These are phyloP conservation scores for Cardiocondyla obscurior DNA, from an alignment of 1,140 invertebrate species.

Conservation along the genomic window DNA sequence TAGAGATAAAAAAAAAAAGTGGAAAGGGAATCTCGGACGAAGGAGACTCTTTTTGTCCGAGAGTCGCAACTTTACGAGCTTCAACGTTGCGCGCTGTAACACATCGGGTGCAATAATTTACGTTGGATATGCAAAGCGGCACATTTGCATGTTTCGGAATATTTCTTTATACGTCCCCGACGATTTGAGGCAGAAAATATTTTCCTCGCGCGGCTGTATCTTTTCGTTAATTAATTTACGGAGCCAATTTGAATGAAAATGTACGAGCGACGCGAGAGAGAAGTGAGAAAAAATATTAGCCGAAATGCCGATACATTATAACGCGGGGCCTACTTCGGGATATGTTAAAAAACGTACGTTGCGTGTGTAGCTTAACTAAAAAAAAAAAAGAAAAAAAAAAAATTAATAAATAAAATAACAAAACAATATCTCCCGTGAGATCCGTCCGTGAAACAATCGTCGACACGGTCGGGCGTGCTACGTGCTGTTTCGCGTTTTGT, in stretches of 20 bases:
- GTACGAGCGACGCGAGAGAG: not conserved
- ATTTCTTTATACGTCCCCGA: not conserved
- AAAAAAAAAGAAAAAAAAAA: too few species aligned
- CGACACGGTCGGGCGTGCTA: not conserved
- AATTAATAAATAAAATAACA: too few species aligned
- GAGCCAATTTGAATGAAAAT: not conserved
- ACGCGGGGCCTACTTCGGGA: not conserved
- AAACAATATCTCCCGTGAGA: constrained; percentile 6
- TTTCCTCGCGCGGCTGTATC: not conserved
- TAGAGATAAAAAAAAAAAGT: not conserved
- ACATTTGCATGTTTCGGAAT: not conserved
- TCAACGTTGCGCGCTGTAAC: not conserved
- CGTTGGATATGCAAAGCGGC: not conserved
- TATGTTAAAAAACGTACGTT: not conserved
- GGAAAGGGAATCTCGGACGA: not conserved
- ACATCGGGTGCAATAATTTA: not conserved
- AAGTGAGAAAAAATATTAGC: not conserved
- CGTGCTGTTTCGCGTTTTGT: not conserved
- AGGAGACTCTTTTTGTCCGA: constrained; percentile 17
- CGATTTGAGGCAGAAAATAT: not conserved
- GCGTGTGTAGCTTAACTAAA: not conserved
- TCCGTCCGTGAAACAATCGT: constrained; percentile 2
- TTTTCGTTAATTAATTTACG: constrained; percentile 1
- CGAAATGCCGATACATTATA: not conserved
- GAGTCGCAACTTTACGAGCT: not conserved